phyloP scores from a whole-genome alignment of 2,113 vertebrate genomes.

The Hoplias malabaricus region DNA sequence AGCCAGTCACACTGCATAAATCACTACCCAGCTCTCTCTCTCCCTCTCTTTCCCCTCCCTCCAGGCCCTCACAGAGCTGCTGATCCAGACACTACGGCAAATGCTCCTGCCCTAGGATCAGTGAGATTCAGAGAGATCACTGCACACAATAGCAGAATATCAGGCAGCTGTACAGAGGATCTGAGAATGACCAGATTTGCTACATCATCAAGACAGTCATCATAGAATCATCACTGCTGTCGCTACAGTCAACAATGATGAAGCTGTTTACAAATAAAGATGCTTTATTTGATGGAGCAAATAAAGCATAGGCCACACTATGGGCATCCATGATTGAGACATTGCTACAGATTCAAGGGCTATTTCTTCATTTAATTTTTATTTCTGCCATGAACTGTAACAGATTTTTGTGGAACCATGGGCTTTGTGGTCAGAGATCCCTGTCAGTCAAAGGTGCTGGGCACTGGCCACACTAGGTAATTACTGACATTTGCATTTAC shows the following conservation, averaged over 20 bases:
- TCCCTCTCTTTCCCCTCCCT: constrained; percentile 3
- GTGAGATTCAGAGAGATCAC: neutral
- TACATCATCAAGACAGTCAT: neutral
- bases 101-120: neutral
- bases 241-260: neutral
- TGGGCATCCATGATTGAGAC: too few relatives aligned
- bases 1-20: constrained; percentile 33
- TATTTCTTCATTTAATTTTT: too few relatives aligned
- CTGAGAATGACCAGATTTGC: neutral
- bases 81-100: neutral
- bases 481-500: too few relatives aligned
- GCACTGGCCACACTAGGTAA: too few relatives aligned
- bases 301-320: neutral
- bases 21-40: neutral
- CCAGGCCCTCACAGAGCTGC: constrained; percentile 13
- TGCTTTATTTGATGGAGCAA: too few relatives aligned
- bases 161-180: neutral
- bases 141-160: neutral
- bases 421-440: too few relatives aligned
- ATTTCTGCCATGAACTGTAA: too few relatives aligned
- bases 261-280: too few relatives aligned
- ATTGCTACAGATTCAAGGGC: too few relatives aligned
- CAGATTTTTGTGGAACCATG: too few relatives aligned
- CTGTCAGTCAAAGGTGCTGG: too few relatives aligned
- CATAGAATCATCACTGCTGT: neutral